Conservation (phyloP, 2,113 vertebrate genomes). For the Spilogale gracilis region DNA sequence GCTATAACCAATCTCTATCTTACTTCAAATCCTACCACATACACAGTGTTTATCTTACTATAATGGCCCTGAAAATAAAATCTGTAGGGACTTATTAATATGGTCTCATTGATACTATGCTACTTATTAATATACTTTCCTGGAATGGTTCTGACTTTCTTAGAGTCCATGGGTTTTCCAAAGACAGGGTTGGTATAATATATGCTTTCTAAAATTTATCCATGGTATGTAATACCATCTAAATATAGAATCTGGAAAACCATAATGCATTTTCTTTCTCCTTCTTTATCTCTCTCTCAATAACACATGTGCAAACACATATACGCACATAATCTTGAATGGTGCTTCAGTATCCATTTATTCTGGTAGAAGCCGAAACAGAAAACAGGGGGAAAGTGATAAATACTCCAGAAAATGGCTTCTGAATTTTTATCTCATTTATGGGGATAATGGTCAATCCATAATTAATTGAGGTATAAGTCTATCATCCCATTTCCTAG, state of each 20-base stretch:
- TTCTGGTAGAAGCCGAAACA: background rate
- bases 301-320: background rate
- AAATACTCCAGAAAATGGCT: background rate
- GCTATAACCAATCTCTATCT: background rate
- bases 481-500: background rate
- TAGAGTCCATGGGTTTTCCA: background rate
- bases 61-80: background rate
- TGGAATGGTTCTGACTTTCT: background rate
- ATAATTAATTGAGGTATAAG: background rate
- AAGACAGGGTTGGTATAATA: background rate
- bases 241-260: background rate
- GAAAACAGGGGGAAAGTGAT: accelerated
- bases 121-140: background rate
- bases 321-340: background rate
- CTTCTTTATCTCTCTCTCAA: accelerated
- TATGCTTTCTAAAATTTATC: background rate
- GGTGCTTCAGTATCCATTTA: background rate
- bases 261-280: background rate
- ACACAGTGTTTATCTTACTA: background rate
- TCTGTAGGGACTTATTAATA: background rate
- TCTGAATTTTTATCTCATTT: background rate
- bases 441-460: background rate
- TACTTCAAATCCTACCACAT: background rate
- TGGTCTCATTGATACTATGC: background rate
- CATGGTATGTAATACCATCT: background rate